Evolutionary conservation across 2,888 invertebrate species (phyloP).

Genomic region (Cryptocephalus primarius): DNA sequence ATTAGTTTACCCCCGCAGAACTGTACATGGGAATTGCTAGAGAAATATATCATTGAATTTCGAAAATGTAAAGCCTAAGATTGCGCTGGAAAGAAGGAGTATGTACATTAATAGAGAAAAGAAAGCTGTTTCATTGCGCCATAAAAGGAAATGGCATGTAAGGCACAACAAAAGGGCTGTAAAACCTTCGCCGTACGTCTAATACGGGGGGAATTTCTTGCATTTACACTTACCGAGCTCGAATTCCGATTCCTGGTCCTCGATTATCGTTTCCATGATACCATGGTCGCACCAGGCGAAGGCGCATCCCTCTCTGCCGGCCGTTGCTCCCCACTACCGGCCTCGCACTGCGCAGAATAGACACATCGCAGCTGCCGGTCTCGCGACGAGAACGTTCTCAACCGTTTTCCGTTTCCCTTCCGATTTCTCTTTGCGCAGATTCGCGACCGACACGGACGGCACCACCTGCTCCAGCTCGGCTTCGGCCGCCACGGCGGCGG

Average conservation of each 20-base stretch:
- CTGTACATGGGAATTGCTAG: too few relatives aligned
- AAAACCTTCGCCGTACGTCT: too few relatives aligned
- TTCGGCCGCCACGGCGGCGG: neutral
- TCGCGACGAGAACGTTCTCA: neutral
- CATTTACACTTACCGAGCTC: constrained; percentile 47
- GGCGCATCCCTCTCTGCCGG: constrained; percentile 9
- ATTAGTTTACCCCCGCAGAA: too few relatives aligned
- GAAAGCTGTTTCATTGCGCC: too few relatives aligned
- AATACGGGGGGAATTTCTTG: too few relatives aligned
- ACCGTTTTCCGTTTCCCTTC: neutral
- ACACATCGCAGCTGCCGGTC: neutral
- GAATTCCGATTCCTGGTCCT: constrained; percentile 55
- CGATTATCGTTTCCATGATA: constrained; percentile 56
- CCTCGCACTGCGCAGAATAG: neutral
- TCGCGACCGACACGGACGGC: constrained; percentile 3
- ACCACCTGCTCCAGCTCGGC: neutral
- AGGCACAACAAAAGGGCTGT: too few relatives aligned
- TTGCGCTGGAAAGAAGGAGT: too few relatives aligned
- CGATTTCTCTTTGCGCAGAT: neutral
- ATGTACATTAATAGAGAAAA: too few relatives aligned
- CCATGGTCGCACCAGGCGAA: constrained; percentile 22
- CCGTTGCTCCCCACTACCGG: constrained; percentile 23
- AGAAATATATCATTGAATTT: too few relatives aligned
- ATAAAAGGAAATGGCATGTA: too few relatives aligned
- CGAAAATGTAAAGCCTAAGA: too few relatives aligned